Conservation (phyloP, 2,113 vertebrate genomes). For the Campylomormyrus numenius region DNA sequence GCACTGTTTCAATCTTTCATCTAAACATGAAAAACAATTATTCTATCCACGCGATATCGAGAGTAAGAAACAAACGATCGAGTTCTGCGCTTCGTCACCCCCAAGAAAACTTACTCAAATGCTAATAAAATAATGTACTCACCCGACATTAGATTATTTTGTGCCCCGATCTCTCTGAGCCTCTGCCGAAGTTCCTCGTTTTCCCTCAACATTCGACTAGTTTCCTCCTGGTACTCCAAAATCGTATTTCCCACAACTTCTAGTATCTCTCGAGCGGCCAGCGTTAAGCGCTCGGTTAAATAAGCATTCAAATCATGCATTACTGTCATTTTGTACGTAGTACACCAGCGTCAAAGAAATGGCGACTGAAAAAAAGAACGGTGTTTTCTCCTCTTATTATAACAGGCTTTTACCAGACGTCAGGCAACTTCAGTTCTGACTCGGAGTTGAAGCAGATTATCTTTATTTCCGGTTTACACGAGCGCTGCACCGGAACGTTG, state of each 20-base stretch:
- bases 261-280: conserved; percentile 18
- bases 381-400: neutral
- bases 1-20: too few species aligned
- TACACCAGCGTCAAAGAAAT: neutral
- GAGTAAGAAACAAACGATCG: too few species aligned
- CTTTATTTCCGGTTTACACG: neutral
- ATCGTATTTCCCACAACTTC: conserved; percentile 15
- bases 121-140: neutral
- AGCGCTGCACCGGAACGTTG: neutral
- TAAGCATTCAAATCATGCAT: conserved; percentile 17
- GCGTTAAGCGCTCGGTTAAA: conserved; percentile 21
- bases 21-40: too few species aligned
- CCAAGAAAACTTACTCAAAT: neutral
- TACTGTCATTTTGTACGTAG: conserved; percentile 9
- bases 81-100: too few species aligned
- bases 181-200: conserved; percentile 14
- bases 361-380: neutral
- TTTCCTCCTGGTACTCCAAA: conserved; percentile 21
- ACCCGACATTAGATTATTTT: neutral
- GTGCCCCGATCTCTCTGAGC: neutral
- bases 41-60: too few species aligned
- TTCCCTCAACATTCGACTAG: neutral
- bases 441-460: neutral
- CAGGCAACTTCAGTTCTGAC: neutral
- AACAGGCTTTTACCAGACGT: too few species aligned